These are phyloP conservation scores for Oegoconia quadripuncta DNA, from an alignment of 2,888 invertebrate genomes.

Conservation along the genomic window DNA sequence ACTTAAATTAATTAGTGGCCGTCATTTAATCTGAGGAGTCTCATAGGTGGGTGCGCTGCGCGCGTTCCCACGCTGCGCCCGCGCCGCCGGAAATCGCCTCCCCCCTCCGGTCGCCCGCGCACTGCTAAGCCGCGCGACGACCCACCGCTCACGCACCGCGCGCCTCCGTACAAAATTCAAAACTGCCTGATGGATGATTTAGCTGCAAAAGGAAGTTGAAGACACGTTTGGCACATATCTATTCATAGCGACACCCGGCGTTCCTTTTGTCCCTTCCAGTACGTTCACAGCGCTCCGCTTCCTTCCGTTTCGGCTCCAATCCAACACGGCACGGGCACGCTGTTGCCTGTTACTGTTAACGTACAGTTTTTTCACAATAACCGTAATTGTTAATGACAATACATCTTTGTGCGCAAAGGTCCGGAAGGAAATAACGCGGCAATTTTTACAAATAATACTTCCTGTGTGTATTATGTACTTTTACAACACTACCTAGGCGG, in stretches of 20 bases:
- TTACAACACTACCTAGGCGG: conserved; percentile 10
- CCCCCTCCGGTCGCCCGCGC: conserved; percentile 29
- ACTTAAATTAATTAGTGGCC: conserved; percentile 73
- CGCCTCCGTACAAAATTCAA: conserved; percentile 51
- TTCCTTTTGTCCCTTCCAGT: conserved; percentile 41
- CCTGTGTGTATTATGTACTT: conserved; percentile 20
- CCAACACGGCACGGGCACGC: conserved; percentile 7
- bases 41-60: conserved; percentile 65
- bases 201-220: conserved; percentile 57
- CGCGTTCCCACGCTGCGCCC: conserved; percentile 73
- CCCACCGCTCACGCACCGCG: conserved; percentile 63
- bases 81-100: conserved; percentile 66
- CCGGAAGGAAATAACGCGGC: conserved; percentile 44
- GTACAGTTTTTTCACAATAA: conserved; percentile 4
- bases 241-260: conserved; percentile 50
- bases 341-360: conserved; percentile 2
- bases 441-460: conserved; percentile 27
- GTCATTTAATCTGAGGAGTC: conserved; percentile 68
- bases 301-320: conserved; percentile 46
- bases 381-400: conserved; percentile 17
- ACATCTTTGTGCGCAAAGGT: conserved; percentile 25
- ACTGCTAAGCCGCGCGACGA: conserved; percentile 62
- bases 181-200: conserved; percentile 45
- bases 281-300: conserved; percentile 56
- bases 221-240: conserved; percentile 67